phyloP scores from a whole-genome alignment of 2,113 vertebrate species.

The Daboia siamensis region DNA sequence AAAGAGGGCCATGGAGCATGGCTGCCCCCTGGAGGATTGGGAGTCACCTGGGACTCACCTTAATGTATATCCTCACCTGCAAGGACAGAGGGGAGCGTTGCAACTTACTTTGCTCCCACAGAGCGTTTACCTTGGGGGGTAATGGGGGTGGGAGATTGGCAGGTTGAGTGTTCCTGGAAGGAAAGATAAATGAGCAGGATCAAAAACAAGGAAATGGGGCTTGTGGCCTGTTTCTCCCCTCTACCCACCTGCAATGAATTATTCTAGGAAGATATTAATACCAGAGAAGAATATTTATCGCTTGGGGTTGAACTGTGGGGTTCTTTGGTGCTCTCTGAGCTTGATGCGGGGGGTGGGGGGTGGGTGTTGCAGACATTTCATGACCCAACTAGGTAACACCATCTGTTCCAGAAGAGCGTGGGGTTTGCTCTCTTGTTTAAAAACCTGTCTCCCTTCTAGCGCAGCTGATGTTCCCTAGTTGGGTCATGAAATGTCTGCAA shows the following conservation, averaged over 20 bases:
- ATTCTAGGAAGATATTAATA: not conserved
- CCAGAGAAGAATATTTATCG: not conserved
- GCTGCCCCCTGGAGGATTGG: not conserved
- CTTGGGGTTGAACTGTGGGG: not conserved
- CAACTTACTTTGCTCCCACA: not conserved
- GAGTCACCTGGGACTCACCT: not conserved
- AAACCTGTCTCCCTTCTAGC: not conserved
- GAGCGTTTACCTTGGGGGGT: conserved; percentile 81
- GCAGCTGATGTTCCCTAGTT: not conserved
- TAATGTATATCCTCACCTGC: not conserved
- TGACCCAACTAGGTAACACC: not conserved
- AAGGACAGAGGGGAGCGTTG: not conserved
- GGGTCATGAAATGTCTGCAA: not conserved
- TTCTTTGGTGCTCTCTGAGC: too few relatives aligned
- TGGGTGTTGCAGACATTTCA: not conserved
- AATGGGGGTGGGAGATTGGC: conserved; percentile 77
- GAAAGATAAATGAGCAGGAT: conserved; percentile 5
- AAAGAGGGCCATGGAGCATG: not conserved
- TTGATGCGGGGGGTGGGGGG: not conserved
- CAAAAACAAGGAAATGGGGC: not conserved
- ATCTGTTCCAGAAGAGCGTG: not conserved
- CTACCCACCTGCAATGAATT: not conserved
- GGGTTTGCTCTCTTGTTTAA: not conserved
- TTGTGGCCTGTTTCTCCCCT: not conserved
- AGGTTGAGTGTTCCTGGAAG: conserved; percentile 58